phyloP scores from a whole-genome alignment of 2,797 vertebrate genomes.

The Chaetophractus vellerosus region DNA sequence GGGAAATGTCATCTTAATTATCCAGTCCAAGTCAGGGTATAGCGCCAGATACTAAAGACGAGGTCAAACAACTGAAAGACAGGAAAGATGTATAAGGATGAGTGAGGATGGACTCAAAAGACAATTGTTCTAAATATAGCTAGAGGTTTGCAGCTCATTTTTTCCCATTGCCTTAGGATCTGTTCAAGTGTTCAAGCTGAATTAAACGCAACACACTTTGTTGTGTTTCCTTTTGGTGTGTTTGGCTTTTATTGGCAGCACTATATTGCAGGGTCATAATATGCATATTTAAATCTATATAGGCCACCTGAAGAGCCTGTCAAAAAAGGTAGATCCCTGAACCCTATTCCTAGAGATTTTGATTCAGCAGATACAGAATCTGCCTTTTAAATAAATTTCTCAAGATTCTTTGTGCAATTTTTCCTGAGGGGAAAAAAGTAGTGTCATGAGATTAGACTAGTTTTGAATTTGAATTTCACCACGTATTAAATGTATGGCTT shows the following conservation, averaged over 20 bases:
- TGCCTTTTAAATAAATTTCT: background rate
- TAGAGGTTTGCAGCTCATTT: background rate
- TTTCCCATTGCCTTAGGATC: background rate
- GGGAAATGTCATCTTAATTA: background rate
- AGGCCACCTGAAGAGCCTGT: background rate
- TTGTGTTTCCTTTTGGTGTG: background rate
- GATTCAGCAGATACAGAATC: background rate
- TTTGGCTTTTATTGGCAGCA: background rate
- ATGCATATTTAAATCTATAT: background rate
- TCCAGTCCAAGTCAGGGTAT: background rate
- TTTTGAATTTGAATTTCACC: background rate
- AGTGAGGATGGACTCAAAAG: background rate
- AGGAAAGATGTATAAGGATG: background rate
- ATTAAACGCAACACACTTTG: background rate
- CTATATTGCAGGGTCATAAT: background rate
- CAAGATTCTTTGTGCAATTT: background rate
- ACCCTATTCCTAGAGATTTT: background rate
- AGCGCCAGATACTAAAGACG: background rate
- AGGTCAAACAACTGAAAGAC: background rate
- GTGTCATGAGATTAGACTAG: background rate
- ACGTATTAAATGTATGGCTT: background rate
- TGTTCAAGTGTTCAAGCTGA: background rate
- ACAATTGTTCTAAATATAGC: background rate
- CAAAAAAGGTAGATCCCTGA: background rate
- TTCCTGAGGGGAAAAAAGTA: background rate